Percentiles rank a stretch among this genome's conserved stretches.
Evolutionary conservation across 2,888 invertebrate genomes (phyloP).

Genomic region (Agonopterix arenella): DNA sequence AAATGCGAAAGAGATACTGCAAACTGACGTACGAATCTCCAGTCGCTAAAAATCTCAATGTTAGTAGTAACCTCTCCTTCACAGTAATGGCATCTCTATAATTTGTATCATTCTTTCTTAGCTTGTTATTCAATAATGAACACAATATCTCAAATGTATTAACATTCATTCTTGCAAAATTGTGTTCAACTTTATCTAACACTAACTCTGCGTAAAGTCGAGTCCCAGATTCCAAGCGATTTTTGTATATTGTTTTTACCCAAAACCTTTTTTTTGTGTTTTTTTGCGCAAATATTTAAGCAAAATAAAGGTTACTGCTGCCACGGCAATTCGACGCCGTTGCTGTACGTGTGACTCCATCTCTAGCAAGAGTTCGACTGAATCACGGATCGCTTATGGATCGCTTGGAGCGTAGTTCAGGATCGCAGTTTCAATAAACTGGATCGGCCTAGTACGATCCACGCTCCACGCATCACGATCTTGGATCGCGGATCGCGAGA

Average conservation of each 20-base stretch:
- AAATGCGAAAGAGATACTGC: conserved; percentile 2
- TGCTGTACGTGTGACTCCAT: conserved; percentile 20
- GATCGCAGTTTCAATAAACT: conserved; percentile 13
- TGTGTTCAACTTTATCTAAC: conserved; percentile 14
- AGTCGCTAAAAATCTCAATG: conserved; percentile 18
- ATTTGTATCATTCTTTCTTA: conserved; percentile 15
- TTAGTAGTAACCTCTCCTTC: conserved; percentile 17
- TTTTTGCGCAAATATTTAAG: neutral
- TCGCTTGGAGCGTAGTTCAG: conserved; percentile 14
- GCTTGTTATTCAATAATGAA: conserved; percentile 16
- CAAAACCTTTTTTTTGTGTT: conserved; percentile 10
- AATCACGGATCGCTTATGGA: conserved; percentile 11
- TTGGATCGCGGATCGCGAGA: conserved; percentile 19
- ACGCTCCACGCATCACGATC: conserved; percentile 17
- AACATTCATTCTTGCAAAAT: conserved; percentile 18
- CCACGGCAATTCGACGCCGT: conserved; percentile 7
- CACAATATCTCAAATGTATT: conserved; percentile 19
- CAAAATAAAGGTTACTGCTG: neutral
- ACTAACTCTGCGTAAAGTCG: conserved; percentile 11
- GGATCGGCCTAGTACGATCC: conserved; percentile 15
- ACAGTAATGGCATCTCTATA: conserved; percentile 18
- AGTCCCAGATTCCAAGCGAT: conserved; percentile 12
- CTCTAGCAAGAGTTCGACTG: conserved; percentile 14
- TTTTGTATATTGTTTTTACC: conserved; percentile 9
- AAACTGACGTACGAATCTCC: conserved; percentile 19